Conservation (phyloP, 2,797 vertebrate genomes). For the Arrhamphus sclerolepis region DNA sequence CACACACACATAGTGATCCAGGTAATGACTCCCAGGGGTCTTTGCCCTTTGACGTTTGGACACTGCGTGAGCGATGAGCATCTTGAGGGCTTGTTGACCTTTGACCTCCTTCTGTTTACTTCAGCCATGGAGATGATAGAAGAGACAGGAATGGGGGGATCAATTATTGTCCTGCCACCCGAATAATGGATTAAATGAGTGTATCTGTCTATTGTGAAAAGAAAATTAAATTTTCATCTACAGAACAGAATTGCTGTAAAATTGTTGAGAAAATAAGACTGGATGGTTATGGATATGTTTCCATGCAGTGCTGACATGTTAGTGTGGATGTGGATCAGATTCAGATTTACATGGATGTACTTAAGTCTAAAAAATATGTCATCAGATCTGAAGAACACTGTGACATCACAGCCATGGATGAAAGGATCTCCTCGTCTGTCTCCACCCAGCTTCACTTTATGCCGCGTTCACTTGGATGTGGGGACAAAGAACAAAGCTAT, state of each 20-base stretch:
- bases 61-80: conserved; percentile 69
- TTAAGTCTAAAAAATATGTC: too few species aligned
- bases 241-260: neutral
- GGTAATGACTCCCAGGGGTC: conserved; percentile 60
- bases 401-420: too few species aligned
- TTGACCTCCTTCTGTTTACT: conserved; percentile 60
- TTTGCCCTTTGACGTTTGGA: conserved; percentile 64
- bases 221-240: conserved; percentile 42
- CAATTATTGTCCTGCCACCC: conserved; percentile 41
- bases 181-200: conserved; percentile 50
- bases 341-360: too few species aligned
- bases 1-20: conserved; percentile 20
- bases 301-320: too few species aligned
- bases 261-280: too few species aligned
- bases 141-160: conserved; percentile 11
- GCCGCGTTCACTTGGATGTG: too few species aligned
- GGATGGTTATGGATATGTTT: too few species aligned
- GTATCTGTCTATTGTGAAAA: conserved; percentile 14
- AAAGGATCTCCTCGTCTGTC: too few species aligned
- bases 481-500: too few species aligned
- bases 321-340: too few species aligned
- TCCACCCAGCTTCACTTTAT: too few species aligned
- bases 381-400: too few species aligned
- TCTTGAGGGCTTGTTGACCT: conserved; percentile 69
- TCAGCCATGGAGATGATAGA: conserved; percentile 32